Percentiles rank a stretch among this genome's conserved stretches.
phyloP scores from a whole-genome alignment of 2,113 vertebrate genomes.

The Sterrhoptilus dennistouni region DNA sequence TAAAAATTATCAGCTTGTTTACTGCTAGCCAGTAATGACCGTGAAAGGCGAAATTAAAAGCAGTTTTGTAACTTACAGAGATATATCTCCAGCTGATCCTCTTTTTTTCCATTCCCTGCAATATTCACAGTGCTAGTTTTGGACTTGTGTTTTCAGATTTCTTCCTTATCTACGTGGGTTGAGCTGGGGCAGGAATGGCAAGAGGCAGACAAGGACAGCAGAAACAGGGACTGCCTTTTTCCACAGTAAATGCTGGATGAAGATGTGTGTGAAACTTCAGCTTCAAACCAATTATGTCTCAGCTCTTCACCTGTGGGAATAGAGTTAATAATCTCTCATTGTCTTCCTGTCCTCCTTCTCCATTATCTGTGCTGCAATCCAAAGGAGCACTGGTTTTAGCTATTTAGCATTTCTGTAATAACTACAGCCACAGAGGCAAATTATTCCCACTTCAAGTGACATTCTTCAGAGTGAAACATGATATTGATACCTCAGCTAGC shows the following conservation, averaged over 20 bases:
- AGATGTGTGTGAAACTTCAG: not conserved
- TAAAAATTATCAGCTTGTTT: not conserved
- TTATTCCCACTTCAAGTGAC: not conserved
- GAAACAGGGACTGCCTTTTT: not conserved
- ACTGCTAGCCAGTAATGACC: not conserved
- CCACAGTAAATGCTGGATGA: not conserved
- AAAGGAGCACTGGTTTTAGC: not conserved
- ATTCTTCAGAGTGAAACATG: not conserved
- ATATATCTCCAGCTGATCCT: not conserved
- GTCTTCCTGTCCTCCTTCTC: not conserved
- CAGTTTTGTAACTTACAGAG: not conserved
- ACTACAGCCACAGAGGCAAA: not conserved
- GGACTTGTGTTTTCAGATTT: not conserved
- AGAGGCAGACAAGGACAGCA: not conserved
- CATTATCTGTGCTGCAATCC: not conserved
- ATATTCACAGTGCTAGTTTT: not conserved
- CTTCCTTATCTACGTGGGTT: not conserved
- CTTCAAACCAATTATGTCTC: not conserved
- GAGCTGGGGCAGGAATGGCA: fast-evolving
- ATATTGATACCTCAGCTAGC: not conserved
- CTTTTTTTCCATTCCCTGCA: not conserved
- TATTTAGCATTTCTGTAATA: not conserved
- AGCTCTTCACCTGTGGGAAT: not conserved
- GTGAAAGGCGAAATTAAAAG: not conserved
- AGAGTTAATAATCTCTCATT: not conserved